Percentiles rank a stretch among this genome's conserved stretches.
phyloP scores from a whole-genome alignment of 2,888 invertebrate species.

The Nemapogon koenigi region DNA sequence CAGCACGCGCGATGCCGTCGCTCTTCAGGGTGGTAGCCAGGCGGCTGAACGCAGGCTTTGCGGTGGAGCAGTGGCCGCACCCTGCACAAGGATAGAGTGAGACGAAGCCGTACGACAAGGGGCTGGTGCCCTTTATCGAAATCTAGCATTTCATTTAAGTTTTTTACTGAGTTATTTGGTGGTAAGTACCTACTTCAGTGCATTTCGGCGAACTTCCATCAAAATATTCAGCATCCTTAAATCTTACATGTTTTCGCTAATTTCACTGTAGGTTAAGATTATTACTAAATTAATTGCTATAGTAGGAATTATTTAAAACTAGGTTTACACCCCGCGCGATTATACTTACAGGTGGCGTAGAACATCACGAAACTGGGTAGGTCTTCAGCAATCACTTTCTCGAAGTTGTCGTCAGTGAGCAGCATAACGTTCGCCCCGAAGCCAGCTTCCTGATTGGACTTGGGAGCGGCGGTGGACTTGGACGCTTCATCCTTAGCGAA shows the following conservation, averaged over 20 bases:
- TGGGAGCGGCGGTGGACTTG: constrained; percentile 1
- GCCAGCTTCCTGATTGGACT: constrained; percentile 37
- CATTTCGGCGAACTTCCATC: no score
- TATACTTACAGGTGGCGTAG: constrained; percentile 72
- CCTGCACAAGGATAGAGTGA: constrained; percentile 47
- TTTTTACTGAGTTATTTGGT: no score
- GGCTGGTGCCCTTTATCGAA: no score
- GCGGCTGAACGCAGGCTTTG: constrained; percentile 71
- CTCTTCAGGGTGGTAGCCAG: constrained; percentile 55
- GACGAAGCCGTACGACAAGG: no score
- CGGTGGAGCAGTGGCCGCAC: constrained; percentile 75
- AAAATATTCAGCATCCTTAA: no score
- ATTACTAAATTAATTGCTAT: no score
- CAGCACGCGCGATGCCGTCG: constrained; percentile 28
- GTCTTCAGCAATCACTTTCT: constrained; percentile 58
- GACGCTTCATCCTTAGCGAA: constrained; percentile 22
- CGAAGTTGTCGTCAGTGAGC: constrained; percentile 68
- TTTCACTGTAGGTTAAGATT: no score
- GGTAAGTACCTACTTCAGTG: no score
- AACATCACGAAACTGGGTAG: constrained; percentile 77
- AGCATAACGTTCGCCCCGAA: constrained; percentile 50
- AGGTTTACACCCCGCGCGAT: no score
- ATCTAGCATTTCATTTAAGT: no score
- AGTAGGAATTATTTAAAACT: no score
- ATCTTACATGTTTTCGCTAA: no score